Evolutionary conservation across 1,140 invertebrate species (phyloP), one percentile per base, ranked within the genome.

Genomic region (Dinothrombium tinctorium): DNA sequence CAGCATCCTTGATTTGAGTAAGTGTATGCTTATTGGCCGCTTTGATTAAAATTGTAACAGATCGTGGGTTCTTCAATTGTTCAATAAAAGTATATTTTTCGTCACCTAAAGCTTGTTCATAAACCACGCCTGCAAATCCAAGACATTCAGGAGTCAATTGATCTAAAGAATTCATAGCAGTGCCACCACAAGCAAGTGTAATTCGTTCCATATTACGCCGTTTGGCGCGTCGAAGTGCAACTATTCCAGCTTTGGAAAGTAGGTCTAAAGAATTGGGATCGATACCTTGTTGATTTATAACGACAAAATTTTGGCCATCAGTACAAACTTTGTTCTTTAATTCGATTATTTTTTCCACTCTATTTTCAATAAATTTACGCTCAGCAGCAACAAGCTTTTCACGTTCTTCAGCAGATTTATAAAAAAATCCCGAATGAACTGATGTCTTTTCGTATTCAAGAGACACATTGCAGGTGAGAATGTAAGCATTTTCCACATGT

Each of bases 371-470:
- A 50, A 96, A 98, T 46, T 86, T 74, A 41, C 92, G 70, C 59
- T 99, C 94, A 24, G 92, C 86, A 11, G 70, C 61, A 1, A 99
- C 76, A 37, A 99, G 67, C 49, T 90, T 89, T 54, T 99, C 92
- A 0, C 92, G 68, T 54, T 99, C 89, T 48, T 79, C 77, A 9
- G 94, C 86, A 5, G 80, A 79, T 63, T 98, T 99, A 63, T 99
- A 99, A 64, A 98, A 98, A 62, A 99, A 96, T 2, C 90, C 89
- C 26, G 89, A 90, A 58, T n/a, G 12, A 28, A 56, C 56, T 56
- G 54, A 74, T 69, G 68, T 98, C 73, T 99, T 99, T 55, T 99
- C 94, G 61, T 98, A 99, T 61, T 99, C 94, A 57, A 99, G 63
- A 38, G 87, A 95, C 1, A 99, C 82, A 58, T 99, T 99, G 56